Conservation (phyloP, 2,888 invertebrate species). For the Tupiocoris notatus region DNA sequence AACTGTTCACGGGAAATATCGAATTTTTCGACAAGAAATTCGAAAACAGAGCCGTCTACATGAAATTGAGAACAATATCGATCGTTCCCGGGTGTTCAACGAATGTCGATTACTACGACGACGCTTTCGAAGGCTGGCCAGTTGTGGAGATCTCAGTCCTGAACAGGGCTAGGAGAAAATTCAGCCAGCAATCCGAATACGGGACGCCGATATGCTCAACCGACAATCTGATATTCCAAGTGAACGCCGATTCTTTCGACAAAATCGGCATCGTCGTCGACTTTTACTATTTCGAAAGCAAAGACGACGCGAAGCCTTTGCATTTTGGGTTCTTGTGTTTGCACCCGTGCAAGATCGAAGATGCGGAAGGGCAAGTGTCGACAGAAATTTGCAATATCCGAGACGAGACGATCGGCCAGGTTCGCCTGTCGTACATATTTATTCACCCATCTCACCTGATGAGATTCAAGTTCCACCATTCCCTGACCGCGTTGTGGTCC, state of each 20-base stretch:
- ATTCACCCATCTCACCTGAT: not conserved
- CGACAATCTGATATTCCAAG: not conserved
- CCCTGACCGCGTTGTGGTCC: not conserved
- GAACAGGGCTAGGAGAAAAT: not conserved
- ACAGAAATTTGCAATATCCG: slow-evolving; percentile 7
- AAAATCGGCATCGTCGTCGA: slow-evolving; percentile 10
- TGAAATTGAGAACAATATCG: slow-evolving; percentile 9
- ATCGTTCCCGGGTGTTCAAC: not conserved
- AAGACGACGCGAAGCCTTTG: not conserved
- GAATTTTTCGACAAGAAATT: not conserved
- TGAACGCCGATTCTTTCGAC: not conserved
- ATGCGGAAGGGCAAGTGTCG: not conserved
- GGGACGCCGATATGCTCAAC: slow-evolving; percentile 6
- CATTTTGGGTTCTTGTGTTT: slow-evolving; percentile 7
- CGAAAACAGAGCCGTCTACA: not conserved
- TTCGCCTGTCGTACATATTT: not conserved
- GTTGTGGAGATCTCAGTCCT: slow-evolving; percentile 17
- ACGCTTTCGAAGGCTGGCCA: slow-evolving; percentile 17
- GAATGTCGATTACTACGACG: slow-evolving; percentile 18
- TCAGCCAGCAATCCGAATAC: slow-evolving; percentile 3
- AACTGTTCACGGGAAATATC: not conserved
- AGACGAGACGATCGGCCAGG: not conserved
- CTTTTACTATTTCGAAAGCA: not conserved
- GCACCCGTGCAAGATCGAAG: slow-evolving; percentile 14
- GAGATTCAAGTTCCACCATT: not conserved